Evolutionary conservation across 2,888 invertebrate genomes (phyloP), one percentile per base, ranked within the genome.

Genomic region (Papilio demoleus): DNA sequence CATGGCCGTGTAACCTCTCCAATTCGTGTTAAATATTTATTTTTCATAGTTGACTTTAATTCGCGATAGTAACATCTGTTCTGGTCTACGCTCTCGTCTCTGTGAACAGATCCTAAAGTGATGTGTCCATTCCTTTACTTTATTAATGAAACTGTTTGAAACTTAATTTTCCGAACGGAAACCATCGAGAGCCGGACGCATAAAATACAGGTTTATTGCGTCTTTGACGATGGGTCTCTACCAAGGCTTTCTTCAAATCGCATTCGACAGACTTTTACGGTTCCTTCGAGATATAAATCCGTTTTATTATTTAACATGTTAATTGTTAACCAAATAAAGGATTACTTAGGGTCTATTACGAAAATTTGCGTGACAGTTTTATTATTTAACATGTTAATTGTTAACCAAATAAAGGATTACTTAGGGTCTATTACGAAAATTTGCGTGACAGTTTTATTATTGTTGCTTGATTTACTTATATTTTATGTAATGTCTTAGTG

Each of bases 171-270:
- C 73, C 74, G 75, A 74, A 73, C 86, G 87, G 87, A 87, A 84
- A 79, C 80, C 76, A 80, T 85, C 80, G 78, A 24, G 53, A 68
- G 70, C 84, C 84, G 88, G 86, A 88, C 78, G 75, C 79, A 86
- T 88, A 86, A 86, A 86, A 71, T 66, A 78, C 74, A 71, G 69
- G 72, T 83, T 85, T 82, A 84, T 81, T 70, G 73, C 79, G 70
- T 74, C 69, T 77, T 75, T 77, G 82, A 82, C 81, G 80, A 77
- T 67, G 31, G 72, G 53, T 65, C 70, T 58, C 45, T 14, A 31
- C 38, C 50, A 36, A 58, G 50, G 59, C 60, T 65, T 65, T 69
- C 65, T 65, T 69, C 50, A 50, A 60, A 69, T 69, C 60, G 38
- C 45, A 45, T 42, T 22, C 60, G 42, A 58, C 56, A 22, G 65